These are phyloP conservation scores for Microcebus lehilahytsara DNA, from an alignment of 2,113 vertebrate genomes.

Conservation along the genomic window DNA sequence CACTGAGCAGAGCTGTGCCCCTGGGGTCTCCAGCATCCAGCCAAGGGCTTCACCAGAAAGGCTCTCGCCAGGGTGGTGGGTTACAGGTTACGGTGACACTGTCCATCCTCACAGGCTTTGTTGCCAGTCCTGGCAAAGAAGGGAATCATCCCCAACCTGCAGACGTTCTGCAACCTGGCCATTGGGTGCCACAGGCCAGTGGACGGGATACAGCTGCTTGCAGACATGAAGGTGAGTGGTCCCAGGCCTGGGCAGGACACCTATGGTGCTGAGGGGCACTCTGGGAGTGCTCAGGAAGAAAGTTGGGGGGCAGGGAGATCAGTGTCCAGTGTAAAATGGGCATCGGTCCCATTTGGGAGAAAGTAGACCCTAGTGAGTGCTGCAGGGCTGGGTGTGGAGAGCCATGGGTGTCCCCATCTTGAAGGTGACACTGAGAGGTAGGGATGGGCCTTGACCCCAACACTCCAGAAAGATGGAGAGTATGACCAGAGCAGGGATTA, in stretches of 20 bases:
- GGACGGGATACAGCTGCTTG: conserved; percentile 91
- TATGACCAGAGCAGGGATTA: not conserved
- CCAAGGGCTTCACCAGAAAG: not conserved
- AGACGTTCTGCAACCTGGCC: conserved; percentile 92
- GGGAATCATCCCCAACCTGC: conserved; percentile 84
- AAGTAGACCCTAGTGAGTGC: not conserved
- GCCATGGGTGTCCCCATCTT: not conserved
- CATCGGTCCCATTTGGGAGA: not conserved
- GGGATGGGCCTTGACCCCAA: not conserved
- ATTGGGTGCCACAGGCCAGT: conserved; percentile 85
- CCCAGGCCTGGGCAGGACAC: not conserved
- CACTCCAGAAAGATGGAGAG: not conserved
- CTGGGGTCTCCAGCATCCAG: not conserved
- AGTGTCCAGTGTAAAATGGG: not conserved
- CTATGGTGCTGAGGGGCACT: not conserved
- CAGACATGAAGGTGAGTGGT: conserved; percentile 91
- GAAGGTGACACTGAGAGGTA: not conserved
- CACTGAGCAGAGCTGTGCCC: not conserved
- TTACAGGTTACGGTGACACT: not conserved
- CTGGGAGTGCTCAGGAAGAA: not conserved
- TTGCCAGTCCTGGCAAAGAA: conserved; percentile 87
- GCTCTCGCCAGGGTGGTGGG: not conserved
- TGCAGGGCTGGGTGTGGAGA: not conserved
- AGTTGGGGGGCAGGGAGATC: not conserved
- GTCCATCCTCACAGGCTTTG: conserved; percentile 82